Base-by-base conservation (phyloP, 1,140 invertebrate species). In the Limonius californicus region DNA sequence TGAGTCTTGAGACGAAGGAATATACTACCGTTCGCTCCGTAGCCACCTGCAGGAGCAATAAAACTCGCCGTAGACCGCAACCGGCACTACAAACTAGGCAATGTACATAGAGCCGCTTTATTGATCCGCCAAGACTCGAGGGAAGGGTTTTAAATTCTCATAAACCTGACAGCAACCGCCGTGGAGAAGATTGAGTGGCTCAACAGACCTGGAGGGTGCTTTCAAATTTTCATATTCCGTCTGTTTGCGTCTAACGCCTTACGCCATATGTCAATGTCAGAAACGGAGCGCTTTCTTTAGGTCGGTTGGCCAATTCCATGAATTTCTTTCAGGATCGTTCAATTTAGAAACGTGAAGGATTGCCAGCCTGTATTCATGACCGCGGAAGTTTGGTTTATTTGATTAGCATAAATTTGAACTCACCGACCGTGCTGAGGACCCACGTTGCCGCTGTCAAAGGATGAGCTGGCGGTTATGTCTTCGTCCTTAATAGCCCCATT, bases 371-470 rank as follows among this genome's bases (percentile, higher is more conserved):
- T 43, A 59, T 58, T 63, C 61, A 58, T 43, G 61, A 58, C 50
- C 47, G 50, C 59, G 50, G 59, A 61, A 54, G 43, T 60, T 19
- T 62, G 35, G 57, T 57, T 63, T 61, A 63, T 61, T 67, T 58
- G 61, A 67, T 63, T 67, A 61, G 61, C 58, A 67, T 67, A 61
- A 59, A 61, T 61, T 54, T 61, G 54, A 54, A 43, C 64, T 82
- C 82, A 94, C 93, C 92, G 88, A 71, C 89, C 91, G 79, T 92
- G 93, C 74, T 93, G 89, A 14, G 92, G 92, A 57, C 92, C 93
- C 59, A 94, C 92, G 75, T 91, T 94, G 73, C 90, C 90, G 71
- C 87, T 85, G 76, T 95, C 91, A 79, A 92, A 94, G 43, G 92
- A 92, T 45, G 92, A 94, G 66, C 90, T 93, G 64, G 92, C 92